Evolutionary conservation across 2,888 invertebrate genomes (phyloP).

Genomic region (Magallana nippona): DNA sequence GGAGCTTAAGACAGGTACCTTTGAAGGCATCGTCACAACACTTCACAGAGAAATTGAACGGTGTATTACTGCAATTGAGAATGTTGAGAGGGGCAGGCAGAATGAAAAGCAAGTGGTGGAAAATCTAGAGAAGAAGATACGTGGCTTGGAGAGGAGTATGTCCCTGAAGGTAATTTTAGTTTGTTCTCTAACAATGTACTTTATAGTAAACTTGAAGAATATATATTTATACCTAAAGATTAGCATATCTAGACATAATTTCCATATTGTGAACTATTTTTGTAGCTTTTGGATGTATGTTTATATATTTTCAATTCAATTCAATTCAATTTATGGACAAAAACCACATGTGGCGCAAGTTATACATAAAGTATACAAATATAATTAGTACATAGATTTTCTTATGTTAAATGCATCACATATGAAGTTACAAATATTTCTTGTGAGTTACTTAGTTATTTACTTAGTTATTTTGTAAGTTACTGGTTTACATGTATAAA

Average conservation of each 20-base stretch:
- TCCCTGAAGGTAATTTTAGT: conserved; percentile 55
- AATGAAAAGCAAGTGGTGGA: conserved; percentile 53
- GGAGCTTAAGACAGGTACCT: conserved; percentile 61
- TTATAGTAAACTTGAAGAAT: too few species aligned
- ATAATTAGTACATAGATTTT: too few species aligned
- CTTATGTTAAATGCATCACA: too few species aligned
- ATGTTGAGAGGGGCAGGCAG: conserved; percentile 55
- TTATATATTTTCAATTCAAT: too few species aligned
- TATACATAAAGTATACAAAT: too few species aligned
- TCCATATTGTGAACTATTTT: background rate
- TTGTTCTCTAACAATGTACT: background rate
- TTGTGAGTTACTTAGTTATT: too few species aligned
- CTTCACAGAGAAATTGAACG: conserved; percentile 72
- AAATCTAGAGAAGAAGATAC: conserved; percentile 56
- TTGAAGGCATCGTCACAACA: conserved; percentile 68
- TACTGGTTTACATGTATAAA: too few species aligned
- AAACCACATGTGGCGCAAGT: too few species aligned
- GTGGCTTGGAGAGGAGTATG: conserved; percentile 56
- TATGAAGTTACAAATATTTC: too few species aligned
- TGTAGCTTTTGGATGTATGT: too few species aligned
- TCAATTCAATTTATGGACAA: too few species aligned
- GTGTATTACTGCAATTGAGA: conserved; percentile 65
- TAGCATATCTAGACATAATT: background rate
- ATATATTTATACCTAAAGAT: background rate
- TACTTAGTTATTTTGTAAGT: too few species aligned